Evolutionary conservation across 2,888 invertebrate genomes (phyloP).

Genomic region (Catocala nupta): DNA sequence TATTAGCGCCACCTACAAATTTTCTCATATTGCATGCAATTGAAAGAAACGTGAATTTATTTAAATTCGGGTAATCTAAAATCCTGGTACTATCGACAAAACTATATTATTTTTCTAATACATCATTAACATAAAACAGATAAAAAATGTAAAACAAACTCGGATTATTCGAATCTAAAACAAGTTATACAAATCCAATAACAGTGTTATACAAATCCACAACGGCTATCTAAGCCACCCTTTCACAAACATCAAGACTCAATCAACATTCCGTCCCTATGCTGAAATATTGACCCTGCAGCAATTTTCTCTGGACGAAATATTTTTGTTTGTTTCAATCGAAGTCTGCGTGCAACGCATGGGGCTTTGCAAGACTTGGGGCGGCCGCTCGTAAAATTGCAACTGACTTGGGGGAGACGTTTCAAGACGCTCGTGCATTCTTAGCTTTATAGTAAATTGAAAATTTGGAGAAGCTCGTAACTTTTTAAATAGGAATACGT

Average conservation of each 20-base stretch:
- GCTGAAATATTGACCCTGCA: slow-evolving; percentile 34
- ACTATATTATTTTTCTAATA: too few species aligned
- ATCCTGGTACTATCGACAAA: too few species aligned
- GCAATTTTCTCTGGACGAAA: slow-evolving; percentile 41
- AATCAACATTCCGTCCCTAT: slow-evolving; percentile 23
- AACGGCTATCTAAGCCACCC: slow-evolving; percentile 4
- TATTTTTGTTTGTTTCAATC: slow-evolving; percentile 62
- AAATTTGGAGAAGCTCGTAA: slow-evolving; percentile 38
- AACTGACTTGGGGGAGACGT: slow-evolving; percentile 79
- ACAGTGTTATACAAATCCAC: too few species aligned
- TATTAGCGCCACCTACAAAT: too few species aligned
- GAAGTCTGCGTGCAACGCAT: slow-evolving; percentile 64
- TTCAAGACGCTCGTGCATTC: slow-evolving; percentile 85
- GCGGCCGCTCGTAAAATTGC: slow-evolving; percentile 84
- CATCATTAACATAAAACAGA: too few species aligned
- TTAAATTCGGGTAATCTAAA: too few species aligned
- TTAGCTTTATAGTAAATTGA: slow-evolving; percentile 65
- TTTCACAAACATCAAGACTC: slow-evolving; percentile 16
- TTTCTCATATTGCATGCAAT: too few species aligned
- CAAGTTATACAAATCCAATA: too few species aligned
- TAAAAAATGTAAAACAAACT: not conserved
- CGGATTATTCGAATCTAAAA: not conserved
- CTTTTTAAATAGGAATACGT: not conserved
- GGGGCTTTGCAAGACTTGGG: slow-evolving; percentile 63
- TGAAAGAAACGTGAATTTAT: too few species aligned